phyloP scores from a whole-genome alignment of 2,888 invertebrate genomes.

The Petrolisthes manimaculis region DNA sequence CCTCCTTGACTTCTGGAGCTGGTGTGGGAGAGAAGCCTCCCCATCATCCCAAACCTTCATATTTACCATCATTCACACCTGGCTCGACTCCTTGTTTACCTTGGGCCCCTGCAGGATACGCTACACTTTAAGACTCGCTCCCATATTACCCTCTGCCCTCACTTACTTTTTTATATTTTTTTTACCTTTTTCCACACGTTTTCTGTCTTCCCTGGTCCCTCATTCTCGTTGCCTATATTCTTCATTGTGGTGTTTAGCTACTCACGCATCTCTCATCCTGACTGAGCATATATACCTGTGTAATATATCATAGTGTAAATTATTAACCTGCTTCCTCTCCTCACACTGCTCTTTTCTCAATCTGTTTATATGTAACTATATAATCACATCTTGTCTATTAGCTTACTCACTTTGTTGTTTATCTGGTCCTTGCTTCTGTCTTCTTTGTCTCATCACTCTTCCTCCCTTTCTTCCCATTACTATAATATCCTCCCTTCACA shows the following conservation, averaged over 20 bases:
- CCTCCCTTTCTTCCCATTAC: background rate
- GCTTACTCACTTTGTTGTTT: background rate
- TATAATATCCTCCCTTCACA: background rate
- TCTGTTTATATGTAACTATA: background rate
- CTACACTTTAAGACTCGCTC: no score
- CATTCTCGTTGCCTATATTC: background rate
- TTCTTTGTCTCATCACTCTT: background rate
- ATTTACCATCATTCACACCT: slow-evolving; percentile 16
- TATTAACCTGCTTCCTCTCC: background rate
- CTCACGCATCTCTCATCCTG: background rate
- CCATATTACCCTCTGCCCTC: background rate
- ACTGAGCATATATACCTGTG: no score
- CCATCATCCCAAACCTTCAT: background rate
- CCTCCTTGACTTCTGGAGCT: background rate
- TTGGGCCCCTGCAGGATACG: background rate
- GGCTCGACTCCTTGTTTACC: background rate
- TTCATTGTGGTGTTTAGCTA: background rate
- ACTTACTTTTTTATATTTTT: background rate
- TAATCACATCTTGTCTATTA: background rate
- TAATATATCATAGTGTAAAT: background rate
- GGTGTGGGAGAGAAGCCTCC: background rate
- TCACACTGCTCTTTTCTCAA: background rate
- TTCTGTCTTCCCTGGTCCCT: background rate
- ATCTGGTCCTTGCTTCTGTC: background rate
- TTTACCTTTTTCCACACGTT: background rate